phyloP scores from a whole-genome alignment of 2,888 invertebrate species.

The Macrophya annulata region DNA sequence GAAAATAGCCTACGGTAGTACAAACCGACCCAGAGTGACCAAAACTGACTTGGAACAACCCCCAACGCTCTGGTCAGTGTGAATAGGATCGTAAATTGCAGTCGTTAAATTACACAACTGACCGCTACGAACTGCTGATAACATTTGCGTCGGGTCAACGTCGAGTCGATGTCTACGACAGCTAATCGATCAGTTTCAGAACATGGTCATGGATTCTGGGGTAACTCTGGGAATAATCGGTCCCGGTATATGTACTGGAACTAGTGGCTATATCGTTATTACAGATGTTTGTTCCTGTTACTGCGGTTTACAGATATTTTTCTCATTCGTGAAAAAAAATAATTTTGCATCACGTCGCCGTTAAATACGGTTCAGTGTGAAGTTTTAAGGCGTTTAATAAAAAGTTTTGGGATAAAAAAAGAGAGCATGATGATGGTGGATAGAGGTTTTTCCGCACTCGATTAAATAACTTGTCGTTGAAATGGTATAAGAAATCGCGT shows the following conservation, averaged over 20 bases:
- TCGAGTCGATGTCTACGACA: constrained; percentile 52
- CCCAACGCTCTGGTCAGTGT: constrained; percentile 20
- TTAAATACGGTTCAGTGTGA: not conserved
- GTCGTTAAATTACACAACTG: constrained; percentile 55
- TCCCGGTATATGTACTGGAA: not conserved
- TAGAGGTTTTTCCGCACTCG: not conserved
- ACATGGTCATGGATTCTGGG: constrained; percentile 30
- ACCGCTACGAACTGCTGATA: constrained; percentile 47
- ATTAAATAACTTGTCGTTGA: constrained; percentile 41
- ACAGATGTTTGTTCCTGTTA: not conserved
- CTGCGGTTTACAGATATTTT: not conserved
- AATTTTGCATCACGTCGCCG: not conserved
- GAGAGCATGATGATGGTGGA: not conserved
- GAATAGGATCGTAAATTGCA: constrained; percentile 50
- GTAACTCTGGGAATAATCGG: constrained; percentile 33
- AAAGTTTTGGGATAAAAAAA: not conserved
- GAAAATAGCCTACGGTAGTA: not conserved
- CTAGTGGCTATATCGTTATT: not conserved
- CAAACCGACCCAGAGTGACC: not conserved
- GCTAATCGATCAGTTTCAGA: constrained; percentile 56
- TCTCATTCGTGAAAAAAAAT: not conserved
- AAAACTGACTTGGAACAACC: constrained; percentile 11
- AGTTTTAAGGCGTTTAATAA: constrained; percentile 2
- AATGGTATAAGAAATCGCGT: constrained; percentile 35
- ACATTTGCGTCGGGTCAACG: constrained; percentile 53